These are phyloP conservation scores for Chelonus formosanus DNA, from an alignment of 2,888 invertebrate species.

Conservation along the genomic window DNA sequence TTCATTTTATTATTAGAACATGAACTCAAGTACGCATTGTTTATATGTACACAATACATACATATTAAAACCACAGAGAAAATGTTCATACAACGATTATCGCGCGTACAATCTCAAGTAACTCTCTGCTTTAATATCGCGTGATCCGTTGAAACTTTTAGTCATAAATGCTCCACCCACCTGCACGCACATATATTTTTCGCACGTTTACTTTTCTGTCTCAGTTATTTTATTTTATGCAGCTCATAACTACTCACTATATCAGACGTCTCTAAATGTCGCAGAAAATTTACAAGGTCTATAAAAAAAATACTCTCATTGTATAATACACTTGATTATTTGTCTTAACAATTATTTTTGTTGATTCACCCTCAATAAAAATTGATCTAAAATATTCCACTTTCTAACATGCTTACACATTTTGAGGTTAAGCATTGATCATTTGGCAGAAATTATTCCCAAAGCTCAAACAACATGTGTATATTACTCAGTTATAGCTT, in stretches of 20 bases:
- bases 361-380: no score
- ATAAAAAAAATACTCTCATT: no score
- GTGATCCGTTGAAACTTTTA: conserved; percentile 7
- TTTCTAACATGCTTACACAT: no score
- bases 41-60: neutral
- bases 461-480: no score
- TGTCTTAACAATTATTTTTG: no score
- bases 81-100: neutral
- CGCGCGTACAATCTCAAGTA: neutral
- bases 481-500: no score
- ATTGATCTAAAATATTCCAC: no score
- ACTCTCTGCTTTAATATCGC: conserved; percentile 5
- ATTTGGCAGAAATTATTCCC: no score
- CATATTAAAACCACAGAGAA: neutral
- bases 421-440: no score
- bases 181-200: conserved; percentile 2
- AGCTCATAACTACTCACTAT: neutral
- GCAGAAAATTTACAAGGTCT: no score
- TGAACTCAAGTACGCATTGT: neutral
- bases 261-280: neutral
- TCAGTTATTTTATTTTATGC: conserved; percentile 3
- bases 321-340: no score
- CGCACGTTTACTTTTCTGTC: conserved; percentile 11
- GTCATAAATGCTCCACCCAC: conserved; percentile 16
- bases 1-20: neutral